Base-by-base conservation (phyloP, 2,113 vertebrate species). In the Neofelis nebulosa region DNA sequence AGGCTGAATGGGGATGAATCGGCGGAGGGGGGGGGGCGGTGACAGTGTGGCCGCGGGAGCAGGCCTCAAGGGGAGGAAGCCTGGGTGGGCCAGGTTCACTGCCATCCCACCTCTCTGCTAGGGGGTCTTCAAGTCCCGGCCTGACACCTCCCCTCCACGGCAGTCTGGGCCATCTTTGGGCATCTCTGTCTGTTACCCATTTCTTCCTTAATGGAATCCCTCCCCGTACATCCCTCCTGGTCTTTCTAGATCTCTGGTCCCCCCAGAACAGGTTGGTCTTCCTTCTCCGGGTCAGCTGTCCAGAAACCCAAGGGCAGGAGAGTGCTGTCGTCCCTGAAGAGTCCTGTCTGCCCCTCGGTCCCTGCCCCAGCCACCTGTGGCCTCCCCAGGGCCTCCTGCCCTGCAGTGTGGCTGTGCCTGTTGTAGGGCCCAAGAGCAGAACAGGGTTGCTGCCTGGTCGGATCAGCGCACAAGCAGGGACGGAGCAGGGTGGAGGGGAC, bases 121-220 rank as follows among this genome's bases (percentile, higher is more conserved):
- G 19, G 74, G 7, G 38, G 76, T 52, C 2, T 2, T 41, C 69
- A 15, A 23, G 69, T 5, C 86, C 41, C 4, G 7, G 52, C 55
- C 18, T 3, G 2, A 14, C n/a, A 0, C 2, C n/a, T 52, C 55
- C 31, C 0, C 0, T 65, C 36, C 4, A 2, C 3, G 66, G 50
- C 36, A 52, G 18, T 9, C 79, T 27, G 66, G 89, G n/a, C 38
- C 41, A 33, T 3, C 73, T 14, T 25, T 3, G 29, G 74, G 55
- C 23, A 38, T 65, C 87, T 87, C 89, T 61, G 52, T 57, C 48
- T 0, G 10, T 23, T n/a, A 33, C 57, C 21, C 13, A 27, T 68
- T 82, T 84, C 89, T 74, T 80, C 25, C 55, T 79, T 13, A 86
- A 65, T n/a, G 45, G 25, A 45, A 66, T 18, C 19, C 57, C n/a